phyloP scores from a whole-genome alignment of 2,888 invertebrate species.

The Ariolimax columbianus region DNA sequence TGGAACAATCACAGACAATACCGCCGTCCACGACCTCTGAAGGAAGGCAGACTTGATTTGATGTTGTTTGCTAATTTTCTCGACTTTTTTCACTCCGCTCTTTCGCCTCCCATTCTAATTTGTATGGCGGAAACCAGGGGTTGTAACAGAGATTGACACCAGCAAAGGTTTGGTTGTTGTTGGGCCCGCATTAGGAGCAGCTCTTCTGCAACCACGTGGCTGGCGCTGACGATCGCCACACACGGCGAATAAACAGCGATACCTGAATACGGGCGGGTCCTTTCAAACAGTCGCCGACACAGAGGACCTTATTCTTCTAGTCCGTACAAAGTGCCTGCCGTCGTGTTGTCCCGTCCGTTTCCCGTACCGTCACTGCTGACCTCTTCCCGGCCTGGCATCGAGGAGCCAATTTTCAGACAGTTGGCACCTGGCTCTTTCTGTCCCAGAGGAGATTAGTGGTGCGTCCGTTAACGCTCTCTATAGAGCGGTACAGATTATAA shows the following conservation, averaged over 20 bases:
- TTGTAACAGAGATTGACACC: slow-evolving; percentile 24
- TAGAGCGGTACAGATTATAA: neutral
- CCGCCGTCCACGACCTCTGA: slow-evolving; percentile 27
- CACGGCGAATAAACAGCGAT: slow-evolving; percentile 33
- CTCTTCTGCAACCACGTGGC: slow-evolving; percentile 16
- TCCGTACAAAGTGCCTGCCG: slow-evolving; percentile 7
- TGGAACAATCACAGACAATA: slow-evolving; percentile 46
- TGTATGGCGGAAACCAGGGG: neutral
- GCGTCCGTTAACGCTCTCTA: neutral
- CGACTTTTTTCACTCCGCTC: slow-evolving; percentile 7
- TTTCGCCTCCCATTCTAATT: slow-evolving; percentile 5
- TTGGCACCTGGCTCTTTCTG: slow-evolving; percentile 7
- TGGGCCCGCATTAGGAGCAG: neutral
- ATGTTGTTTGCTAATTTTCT: slow-evolving; percentile 47
- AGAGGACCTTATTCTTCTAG: slow-evolving; percentile 22
- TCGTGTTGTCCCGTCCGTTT: neutral
- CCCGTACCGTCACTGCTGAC: neutral
- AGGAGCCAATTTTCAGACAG: neutral
- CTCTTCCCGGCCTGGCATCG: neutral
- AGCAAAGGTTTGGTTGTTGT: slow-evolving; percentile 20
- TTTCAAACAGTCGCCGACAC: slow-evolving; percentile 6
- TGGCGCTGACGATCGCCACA: slow-evolving; percentile 38
- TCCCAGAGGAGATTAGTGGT: neutral
- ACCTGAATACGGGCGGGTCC: neutral
- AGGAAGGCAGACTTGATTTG: slow-evolving; percentile 41